phyloP scores from a whole-genome alignment of 2,113 vertebrate genomes.

The Indicator maculatus region DNA sequence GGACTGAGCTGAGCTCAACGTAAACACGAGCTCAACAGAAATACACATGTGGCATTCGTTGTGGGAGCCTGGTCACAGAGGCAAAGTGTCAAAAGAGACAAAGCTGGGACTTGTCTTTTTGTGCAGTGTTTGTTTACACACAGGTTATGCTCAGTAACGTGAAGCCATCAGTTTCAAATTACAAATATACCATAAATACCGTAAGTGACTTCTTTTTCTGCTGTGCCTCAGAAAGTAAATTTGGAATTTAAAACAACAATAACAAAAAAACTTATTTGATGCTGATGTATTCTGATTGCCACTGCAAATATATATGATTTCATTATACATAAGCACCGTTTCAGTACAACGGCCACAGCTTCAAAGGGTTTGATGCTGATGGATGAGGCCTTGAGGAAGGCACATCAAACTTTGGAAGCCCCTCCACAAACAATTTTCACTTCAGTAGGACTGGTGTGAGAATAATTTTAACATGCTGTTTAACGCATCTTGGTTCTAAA shows the following conservation, averaged over 20 bases:
- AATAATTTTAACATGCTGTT: background rate
- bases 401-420: background rate
- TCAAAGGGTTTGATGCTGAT: background rate
- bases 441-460: background rate
- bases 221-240: background rate
- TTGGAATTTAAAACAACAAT: background rate
- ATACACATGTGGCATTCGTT: background rate
- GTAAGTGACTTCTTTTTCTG: constrained; percentile 37
- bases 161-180: constrained; percentile 42
- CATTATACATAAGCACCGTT: background rate
- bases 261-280: background rate
- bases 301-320: background rate
- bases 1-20: background rate
- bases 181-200: constrained; percentile 55
- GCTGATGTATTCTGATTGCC: constrained; percentile 22
- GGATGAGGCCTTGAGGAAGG: background rate
- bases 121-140: constrained; percentile 34
- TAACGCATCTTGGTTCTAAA: background rate
- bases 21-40: constrained; percentile 14
- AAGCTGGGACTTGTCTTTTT: constrained; percentile 47
- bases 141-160: constrained; percentile 3
- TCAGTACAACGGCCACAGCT: background rate
- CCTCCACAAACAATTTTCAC: background rate
- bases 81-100: constrained; percentile 44
- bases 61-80: background rate